phyloP scores from a whole-genome alignment of 2,113 vertebrate species.

The Rhinoderma darwinii region DNA sequence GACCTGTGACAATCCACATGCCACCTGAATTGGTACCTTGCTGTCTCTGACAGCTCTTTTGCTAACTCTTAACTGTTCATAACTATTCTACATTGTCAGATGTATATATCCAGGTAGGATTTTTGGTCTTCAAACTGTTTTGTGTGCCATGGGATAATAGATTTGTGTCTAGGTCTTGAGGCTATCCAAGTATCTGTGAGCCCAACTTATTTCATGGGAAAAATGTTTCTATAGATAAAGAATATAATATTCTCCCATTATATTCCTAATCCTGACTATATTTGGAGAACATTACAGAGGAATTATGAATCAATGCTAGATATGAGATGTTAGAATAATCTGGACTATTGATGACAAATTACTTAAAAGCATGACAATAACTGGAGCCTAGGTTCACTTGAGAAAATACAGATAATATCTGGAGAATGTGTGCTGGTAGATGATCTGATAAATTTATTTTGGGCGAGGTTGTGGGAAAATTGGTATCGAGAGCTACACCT shows the following conservation, averaged over 20 bases:
- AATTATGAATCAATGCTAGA: no score
- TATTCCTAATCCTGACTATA: neutral
- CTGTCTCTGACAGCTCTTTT: no score
- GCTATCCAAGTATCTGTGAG: neutral
- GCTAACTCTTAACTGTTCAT: no score
- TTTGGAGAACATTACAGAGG: no score
- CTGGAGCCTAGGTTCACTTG: neutral
- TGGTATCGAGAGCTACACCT: neutral
- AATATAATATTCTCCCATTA: neutral
- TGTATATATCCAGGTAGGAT: neutral
- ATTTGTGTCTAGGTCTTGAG: neutral
- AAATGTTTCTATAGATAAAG: neutral
- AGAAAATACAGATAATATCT: constrained; percentile 18
- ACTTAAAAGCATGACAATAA: neutral
- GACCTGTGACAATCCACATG: no score
- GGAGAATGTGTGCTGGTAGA: neutral
- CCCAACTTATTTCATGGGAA: neutral
- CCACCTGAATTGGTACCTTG: no score
- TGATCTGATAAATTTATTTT: constrained; percentile 19
- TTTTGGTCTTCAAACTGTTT: neutral
- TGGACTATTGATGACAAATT: neutral
- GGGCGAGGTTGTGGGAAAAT: constrained; percentile 4
- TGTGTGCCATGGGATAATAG: neutral
- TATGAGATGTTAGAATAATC: neutral
- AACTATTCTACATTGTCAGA: no score